Conservation (phyloP, 1,140 invertebrate species). For the Neuroterus valhalla region DNA sequence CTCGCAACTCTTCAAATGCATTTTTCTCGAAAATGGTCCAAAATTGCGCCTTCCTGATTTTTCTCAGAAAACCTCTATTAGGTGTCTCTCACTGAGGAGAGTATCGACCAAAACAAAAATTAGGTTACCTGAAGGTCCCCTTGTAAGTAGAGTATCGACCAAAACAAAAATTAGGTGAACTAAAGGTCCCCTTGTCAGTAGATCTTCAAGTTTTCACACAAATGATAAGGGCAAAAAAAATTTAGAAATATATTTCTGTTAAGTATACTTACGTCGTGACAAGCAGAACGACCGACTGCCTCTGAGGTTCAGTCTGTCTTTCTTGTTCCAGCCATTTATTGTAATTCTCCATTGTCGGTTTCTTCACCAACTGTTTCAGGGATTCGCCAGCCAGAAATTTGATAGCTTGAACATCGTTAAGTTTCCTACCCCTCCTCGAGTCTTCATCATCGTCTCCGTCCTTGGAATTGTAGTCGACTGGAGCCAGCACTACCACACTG, state of each 20-base stretch:
- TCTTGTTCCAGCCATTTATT: constrained; percentile 87
- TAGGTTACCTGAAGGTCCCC: too few relatives aligned
- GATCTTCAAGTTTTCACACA: too few relatives aligned
- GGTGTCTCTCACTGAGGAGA: too few relatives aligned
- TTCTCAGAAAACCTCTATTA: too few relatives aligned
- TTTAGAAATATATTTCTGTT: constrained; percentile 13
- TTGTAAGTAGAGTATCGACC: too few relatives aligned
- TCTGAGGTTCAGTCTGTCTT: constrained; percentile 80
- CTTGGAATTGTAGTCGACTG: constrained; percentile 81
- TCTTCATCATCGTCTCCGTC: constrained; percentile 55
- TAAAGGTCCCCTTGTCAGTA: too few relatives aligned
- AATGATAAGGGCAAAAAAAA: constrained; percentile 10
- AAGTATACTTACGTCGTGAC: constrained; percentile 82
- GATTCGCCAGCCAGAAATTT: constrained; percentile 79
- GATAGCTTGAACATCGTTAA: constrained; percentile 72
- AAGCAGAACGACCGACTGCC: constrained; percentile 86
- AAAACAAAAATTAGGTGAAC: too few relatives aligned
- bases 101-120: too few relatives aligned
- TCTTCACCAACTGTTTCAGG: constrained; percentile 84
- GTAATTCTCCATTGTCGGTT: constrained; percentile 85
- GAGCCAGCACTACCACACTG: constrained; percentile 88
- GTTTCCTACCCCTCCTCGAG: constrained; percentile 61
- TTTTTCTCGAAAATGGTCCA: too few relatives aligned
- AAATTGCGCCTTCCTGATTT: too few relatives aligned
- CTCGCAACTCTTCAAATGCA: too few relatives aligned